phyloP scores from a whole-genome alignment of 2,113 vertebrate species.

The Labeo rohita region DNA sequence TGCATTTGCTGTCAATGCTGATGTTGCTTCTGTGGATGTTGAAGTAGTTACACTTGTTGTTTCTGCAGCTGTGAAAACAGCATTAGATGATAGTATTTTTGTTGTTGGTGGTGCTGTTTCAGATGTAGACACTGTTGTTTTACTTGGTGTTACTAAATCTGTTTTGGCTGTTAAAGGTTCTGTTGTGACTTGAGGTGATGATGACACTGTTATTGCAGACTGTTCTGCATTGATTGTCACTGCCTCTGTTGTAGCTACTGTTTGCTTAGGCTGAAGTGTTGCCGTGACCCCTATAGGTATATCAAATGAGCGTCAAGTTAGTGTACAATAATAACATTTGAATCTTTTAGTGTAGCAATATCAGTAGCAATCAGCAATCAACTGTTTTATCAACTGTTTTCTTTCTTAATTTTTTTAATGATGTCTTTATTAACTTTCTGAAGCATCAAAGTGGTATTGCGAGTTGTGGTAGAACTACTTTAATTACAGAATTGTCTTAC shows the following conservation, averaged over 20 bases:
- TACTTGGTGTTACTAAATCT: neutral
- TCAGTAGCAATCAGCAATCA: neutral
- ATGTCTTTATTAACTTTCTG: no score
- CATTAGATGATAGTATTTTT: no score
- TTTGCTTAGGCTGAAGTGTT: neutral
- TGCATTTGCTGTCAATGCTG: neutral
- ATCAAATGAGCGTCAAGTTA: neutral
- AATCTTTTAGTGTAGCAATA: neutral
- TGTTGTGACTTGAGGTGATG: neutral
- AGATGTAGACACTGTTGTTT: slow-evolving; percentile 7
- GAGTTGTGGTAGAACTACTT: no score
- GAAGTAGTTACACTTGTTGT: neutral
- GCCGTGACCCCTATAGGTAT: neutral
- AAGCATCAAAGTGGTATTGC: no score
- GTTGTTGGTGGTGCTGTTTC: neutral
- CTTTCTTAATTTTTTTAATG: no score
- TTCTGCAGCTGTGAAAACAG: neutral
- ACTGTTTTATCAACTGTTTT: neutral
- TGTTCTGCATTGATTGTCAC: neutral
- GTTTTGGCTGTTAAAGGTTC: neutral
- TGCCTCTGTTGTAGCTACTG: neutral
- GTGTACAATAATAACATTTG: neutral
- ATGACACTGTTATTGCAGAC: neutral
- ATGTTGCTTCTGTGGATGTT: neutral
- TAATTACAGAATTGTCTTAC: neutral